phyloP scores from a whole-genome alignment of 2,797 vertebrate species.

The Urophycis tenuis region DNA sequence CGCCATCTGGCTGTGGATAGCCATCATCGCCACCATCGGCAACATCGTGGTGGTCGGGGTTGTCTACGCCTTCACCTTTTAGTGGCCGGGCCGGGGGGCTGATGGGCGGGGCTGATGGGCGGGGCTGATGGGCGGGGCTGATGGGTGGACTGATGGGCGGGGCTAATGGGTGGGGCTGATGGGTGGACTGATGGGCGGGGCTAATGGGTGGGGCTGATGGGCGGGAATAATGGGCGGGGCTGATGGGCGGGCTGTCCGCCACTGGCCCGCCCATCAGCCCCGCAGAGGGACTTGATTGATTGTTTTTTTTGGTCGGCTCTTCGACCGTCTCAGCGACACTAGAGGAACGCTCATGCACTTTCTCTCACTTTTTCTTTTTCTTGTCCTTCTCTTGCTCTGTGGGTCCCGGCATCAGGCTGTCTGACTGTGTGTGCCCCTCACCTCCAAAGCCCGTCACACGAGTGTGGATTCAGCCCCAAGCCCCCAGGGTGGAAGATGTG shows the following conservation, averaged over 20 bases:
- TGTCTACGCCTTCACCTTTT: constrained; percentile 97
- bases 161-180: neutral
- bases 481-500: constrained; percentile 19
- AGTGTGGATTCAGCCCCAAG: constrained; percentile 20
- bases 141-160: neutral
- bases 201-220: neutral
- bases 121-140: neutral
- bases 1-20: constrained; percentile 96
- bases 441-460: neutral
- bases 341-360: neutral
- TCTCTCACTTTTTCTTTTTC: neutral
- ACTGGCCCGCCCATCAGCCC: neutral
- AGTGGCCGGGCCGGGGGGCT: constrained; percentile 44
- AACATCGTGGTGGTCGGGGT: constrained; percentile 97
- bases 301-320: neutral
- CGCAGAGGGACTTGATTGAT: neutral
- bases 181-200: neutral
- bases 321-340: neutral
- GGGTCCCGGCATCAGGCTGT: neutral
- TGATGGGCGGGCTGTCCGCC: no score
- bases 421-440: neutral
- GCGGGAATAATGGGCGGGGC: no score
- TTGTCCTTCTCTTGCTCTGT: neutral
- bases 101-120: neutral
- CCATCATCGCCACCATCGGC: constrained; percentile 93